A percentile compares a stretch with the other conserved stretches of the same genome.
These are phyloP conservation scores for Tachina lurida DNA, from an alignment of 2,888 invertebrate genomes.

Conservation along the genomic window DNA sequence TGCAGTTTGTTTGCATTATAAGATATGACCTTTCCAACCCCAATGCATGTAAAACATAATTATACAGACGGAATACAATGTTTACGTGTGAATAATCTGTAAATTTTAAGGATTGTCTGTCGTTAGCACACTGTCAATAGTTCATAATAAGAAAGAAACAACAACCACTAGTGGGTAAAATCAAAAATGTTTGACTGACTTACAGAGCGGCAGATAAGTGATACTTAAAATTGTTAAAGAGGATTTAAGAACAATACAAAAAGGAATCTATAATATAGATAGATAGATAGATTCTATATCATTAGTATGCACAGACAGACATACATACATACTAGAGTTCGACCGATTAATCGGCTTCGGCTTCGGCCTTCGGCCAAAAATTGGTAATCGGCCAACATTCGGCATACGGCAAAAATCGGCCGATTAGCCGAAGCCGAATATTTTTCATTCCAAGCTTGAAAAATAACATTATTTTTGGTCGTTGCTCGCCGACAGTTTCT, in stretches of 20 bases:
- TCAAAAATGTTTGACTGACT: neutral
- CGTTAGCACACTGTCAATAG: neutral
- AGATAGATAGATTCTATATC: too few species aligned
- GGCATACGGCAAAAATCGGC: too few species aligned
- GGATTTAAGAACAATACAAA: neutral
- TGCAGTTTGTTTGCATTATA: slow-evolving; percentile 50
- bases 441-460: too few species aligned
- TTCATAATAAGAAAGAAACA: neutral
- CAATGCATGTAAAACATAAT: neutral
- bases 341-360: too few species aligned
- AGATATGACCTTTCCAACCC: slow-evolving; percentile 64
- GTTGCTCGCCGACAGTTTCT: too few species aligned
- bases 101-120: slow-evolving; percentile 36
- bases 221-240: slow-evolving; percentile 38
- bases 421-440: too few species aligned
- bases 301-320: too few species aligned
- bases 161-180: neutral
- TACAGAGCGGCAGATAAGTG: slow-evolving; percentile 11
- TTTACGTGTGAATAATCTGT: slow-evolving; percentile 22
- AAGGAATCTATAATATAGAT: neutral
- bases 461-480: too few species aligned
- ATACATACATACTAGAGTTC: too few species aligned
- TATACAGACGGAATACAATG: neutral
- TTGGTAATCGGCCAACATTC: too few species aligned
- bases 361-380: too few species aligned